These are phyloP conservation scores for Caenorhabditis japonica DNA, from an alignment of 2,888 invertebrate genomes.

Conservation along the genomic window DNA sequence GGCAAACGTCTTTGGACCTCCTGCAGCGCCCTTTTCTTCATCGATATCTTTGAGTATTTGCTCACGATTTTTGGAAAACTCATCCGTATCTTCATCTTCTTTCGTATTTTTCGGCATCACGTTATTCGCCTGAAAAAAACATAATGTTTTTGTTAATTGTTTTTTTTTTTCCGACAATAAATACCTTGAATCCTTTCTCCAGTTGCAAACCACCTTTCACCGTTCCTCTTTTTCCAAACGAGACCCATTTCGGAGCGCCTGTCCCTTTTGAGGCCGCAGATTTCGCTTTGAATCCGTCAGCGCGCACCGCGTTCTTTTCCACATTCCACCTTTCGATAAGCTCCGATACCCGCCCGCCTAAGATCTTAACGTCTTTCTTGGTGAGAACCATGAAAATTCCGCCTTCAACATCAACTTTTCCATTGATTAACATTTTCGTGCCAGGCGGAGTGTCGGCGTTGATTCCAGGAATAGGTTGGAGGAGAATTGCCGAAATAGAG, in stretches of 20 bases:
- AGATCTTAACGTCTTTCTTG: constrained; percentile 52
- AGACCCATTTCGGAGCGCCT: constrained; percentile 62
- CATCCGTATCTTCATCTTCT: constrained; percentile 22
- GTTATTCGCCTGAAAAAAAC: too few relatives aligned
- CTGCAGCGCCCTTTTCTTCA: neutral
- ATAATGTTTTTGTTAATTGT: too few relatives aligned
- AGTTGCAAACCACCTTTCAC: constrained; percentile 8
- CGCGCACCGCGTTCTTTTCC: constrained; percentile 56
- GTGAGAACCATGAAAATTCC: constrained; percentile 59
- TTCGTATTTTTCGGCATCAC: constrained; percentile 46
- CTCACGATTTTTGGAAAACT: constrained; percentile 46
- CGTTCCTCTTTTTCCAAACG: constrained; percentile 54
- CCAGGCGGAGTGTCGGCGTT: constrained; percentile 65
- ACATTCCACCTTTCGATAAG: constrained; percentile 71
- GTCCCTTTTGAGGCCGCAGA: constrained; percentile 37
- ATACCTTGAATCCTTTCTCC: constrained; percentile 53
- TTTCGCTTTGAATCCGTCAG: constrained; percentile 25
- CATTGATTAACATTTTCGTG: constrained; percentile 60
- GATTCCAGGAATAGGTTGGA: constrained; percentile 39
- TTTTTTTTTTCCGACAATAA: too few relatives aligned
- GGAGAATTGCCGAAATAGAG: constrained; percentile 31
- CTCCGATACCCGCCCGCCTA: constrained; percentile 69
- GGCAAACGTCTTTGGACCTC: constrained; percentile 23
- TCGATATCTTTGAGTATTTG: constrained; percentile 29
- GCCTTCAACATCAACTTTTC: constrained; percentile 59